Evolutionary conservation across 2,888 invertebrate genomes (phyloP).

Genomic region (Charanyca ferruginea): DNA sequence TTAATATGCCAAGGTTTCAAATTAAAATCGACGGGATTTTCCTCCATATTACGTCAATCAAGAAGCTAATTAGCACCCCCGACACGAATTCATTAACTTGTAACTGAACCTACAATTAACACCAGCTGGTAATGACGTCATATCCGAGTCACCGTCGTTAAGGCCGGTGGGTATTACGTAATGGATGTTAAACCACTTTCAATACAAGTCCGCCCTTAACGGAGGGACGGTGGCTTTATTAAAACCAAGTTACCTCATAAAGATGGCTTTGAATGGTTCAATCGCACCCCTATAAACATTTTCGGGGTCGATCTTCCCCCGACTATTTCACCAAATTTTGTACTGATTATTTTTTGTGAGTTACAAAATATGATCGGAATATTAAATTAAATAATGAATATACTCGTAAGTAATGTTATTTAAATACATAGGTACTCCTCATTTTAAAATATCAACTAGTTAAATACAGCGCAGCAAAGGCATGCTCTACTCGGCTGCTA

Average conservation of each 20-base stretch:
- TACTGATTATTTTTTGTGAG: background rate
- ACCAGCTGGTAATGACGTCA: slow-evolving; percentile 32
- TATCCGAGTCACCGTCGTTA: slow-evolving; percentile 16
- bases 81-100: slow-evolving; percentile 39
- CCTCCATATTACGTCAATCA: slow-evolving; percentile 1
- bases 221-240: slow-evolving; percentile 38
- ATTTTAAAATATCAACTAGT: background rate
- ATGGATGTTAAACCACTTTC: slow-evolving; percentile 23
- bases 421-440: background rate
- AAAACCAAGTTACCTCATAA: slow-evolving; percentile 46
- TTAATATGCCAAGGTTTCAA: slow-evolving; percentile 13
- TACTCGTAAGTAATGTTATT: background rate
- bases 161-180: background rate
- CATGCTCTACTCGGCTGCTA: slow-evolving; percentile 16
- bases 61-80: slow-evolving; percentile 28
- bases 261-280: slow-evolving; percentile 29
- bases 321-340: slow-evolving; percentile 3
- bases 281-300: slow-evolving; percentile 18
- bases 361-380: background rate
- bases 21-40: slow-evolving; percentile 6
- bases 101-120: slow-evolving; percentile 33
- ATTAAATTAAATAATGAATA: no score
- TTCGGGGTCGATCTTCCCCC: background rate
- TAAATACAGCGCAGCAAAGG: slow-evolving; percentile 5
- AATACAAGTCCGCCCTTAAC: slow-evolving; percentile 14